phyloP scores from a whole-genome alignment of 2,888 invertebrate genomes.

The Scaptomyza flava region DNA sequence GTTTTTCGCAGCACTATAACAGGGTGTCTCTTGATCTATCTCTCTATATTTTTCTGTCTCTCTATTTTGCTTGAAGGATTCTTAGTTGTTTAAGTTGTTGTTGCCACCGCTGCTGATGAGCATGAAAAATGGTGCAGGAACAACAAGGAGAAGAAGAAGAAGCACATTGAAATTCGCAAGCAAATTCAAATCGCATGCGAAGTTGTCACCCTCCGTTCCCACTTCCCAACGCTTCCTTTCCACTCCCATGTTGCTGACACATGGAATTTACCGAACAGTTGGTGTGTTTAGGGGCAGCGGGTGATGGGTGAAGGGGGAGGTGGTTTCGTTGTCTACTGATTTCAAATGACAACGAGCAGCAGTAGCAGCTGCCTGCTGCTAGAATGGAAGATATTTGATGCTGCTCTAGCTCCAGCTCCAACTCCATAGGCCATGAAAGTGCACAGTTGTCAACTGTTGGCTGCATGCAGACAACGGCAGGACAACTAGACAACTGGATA shows the following conservation, averaged over 20 bases:
- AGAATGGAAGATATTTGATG: constrained; percentile 56
- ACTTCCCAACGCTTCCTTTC: not conserved
- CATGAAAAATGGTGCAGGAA: constrained; percentile 47
- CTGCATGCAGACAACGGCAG: constrained; percentile 34
- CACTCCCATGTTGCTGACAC: not conserved
- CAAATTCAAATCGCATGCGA: constrained; percentile 50
- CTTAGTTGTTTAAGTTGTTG: not conserved
- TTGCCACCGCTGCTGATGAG: constrained; percentile 36
- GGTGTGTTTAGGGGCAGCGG: not conserved
- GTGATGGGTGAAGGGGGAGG: too few species aligned
- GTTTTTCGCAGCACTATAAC: too few species aligned
- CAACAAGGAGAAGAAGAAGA: constrained; percentile 4
- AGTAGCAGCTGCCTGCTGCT: constrained; percentile 25
- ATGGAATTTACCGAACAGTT: not conserved
- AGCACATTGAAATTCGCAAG: constrained; percentile 5
- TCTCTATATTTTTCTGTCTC: too few species aligned
- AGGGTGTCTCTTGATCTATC: not conserved
- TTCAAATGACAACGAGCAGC: constrained; percentile 65
- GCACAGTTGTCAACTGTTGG: constrained; percentile 71
- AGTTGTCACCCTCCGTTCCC: not conserved
- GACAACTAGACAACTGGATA: constrained; percentile 6
- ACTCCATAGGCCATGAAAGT: constrained; percentile 66
- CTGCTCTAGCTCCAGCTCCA: constrained; percentile 35
- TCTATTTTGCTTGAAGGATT: too few species aligned
- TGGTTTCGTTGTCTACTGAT: constrained; percentile 57